These are phyloP conservation scores for Bolborhynchus lineola DNA, from an alignment of 2,113 vertebrate genomes.

Conservation along the genomic window DNA sequence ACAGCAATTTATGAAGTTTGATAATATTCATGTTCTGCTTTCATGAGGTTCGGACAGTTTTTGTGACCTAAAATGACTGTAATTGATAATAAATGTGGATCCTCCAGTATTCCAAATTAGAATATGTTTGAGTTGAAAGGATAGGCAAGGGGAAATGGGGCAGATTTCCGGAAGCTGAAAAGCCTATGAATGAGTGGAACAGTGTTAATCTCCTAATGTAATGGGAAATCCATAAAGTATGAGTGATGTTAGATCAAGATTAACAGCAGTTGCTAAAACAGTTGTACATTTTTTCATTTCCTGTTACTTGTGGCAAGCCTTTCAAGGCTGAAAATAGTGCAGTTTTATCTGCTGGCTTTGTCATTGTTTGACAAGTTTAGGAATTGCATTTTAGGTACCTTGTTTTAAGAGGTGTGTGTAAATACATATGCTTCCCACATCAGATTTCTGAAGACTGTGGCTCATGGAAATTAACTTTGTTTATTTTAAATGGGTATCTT, in stretches of 20 bases:
- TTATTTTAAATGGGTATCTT: neutral
- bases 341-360: constrained; percentile 11
- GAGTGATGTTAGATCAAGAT: constrained; percentile 41
- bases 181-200: neutral
- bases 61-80: neutral
- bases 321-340: neutral
- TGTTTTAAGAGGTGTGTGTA: neutral
- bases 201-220: constrained; percentile 18
- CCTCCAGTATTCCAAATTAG: neutral
- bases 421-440: neutral
- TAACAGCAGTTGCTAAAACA: neutral
- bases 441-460: neutral
- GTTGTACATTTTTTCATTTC: constrained; percentile 57
- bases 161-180: constrained; percentile 11
- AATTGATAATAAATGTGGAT: neutral
- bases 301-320: constrained; percentile 6
- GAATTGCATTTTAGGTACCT: neutral
- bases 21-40: neutral
- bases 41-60: neutral
- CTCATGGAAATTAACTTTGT: neutral
- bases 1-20: neutral
- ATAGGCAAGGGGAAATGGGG: neutral
- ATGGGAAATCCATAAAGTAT: constrained; percentile 19
- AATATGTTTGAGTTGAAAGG: neutral
- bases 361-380: neutral